These are phyloP conservation scores for Leptoteleia sp. DNA, from an alignment of 1,140 invertebrate species.

Conservation along the genomic window DNA sequence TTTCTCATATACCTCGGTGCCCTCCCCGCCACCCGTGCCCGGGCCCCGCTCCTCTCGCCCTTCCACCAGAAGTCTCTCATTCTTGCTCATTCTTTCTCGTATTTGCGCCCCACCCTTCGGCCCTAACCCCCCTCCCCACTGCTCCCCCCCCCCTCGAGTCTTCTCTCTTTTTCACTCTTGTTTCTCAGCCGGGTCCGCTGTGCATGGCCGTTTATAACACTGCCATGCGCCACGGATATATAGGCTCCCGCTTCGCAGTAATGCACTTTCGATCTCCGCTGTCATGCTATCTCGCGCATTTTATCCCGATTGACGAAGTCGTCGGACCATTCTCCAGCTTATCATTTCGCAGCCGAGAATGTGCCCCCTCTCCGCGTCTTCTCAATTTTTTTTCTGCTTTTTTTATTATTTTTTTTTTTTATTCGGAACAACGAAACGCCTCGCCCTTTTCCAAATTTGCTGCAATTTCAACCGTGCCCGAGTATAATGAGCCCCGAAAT, in stretches of 20 bases:
- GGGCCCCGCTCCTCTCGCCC: no score
- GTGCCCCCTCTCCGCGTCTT: background rate
- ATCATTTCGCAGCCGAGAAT: background rate
- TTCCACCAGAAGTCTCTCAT: no score
- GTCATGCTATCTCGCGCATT: slow-evolving; percentile 23
- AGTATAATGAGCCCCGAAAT: slow-evolving; percentile 40
- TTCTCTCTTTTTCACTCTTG: slow-evolving; percentile 62
- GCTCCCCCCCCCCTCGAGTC: slow-evolving; percentile 14
- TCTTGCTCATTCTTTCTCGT: no score
- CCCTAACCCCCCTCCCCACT: no score
- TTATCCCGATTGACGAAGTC: slow-evolving; percentile 43
- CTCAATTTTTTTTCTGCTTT: background rate
- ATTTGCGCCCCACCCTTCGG: slow-evolving; percentile 40
- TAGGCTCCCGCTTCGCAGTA: slow-evolving; percentile 29
- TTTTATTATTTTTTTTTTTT: no score
- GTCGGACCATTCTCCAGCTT: slow-evolving; percentile 8
- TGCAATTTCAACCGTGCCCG: slow-evolving; percentile 8
- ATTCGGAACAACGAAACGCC: no score
- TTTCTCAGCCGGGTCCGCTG: slow-evolving; percentile 47
- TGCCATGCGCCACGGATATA: slow-evolving; percentile 52
- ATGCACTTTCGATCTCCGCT: slow-evolving; percentile 62
- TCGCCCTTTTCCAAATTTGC: slow-evolving; percentile 50
- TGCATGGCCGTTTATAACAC: slow-evolving; percentile 59
- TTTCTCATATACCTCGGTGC: no score
- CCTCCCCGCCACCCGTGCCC: no score